phyloP scores from a whole-genome alignment of 2,888 invertebrate genomes.

The Ceraclea dissimilis region DNA sequence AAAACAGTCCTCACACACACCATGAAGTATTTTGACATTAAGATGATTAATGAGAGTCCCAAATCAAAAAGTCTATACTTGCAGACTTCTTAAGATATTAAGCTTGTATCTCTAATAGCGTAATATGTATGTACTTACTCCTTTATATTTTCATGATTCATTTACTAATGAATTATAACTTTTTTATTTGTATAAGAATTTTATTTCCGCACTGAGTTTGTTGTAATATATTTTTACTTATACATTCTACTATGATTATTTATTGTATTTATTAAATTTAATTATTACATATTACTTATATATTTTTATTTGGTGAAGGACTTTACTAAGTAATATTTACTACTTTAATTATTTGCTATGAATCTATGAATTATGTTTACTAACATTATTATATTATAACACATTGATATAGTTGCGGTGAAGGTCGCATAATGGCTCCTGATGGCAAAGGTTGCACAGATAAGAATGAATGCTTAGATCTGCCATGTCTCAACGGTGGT shows the following conservation, averaged over 20 bases:
- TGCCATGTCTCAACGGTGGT: slow-evolving; percentile 89
- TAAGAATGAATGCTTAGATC: slow-evolving; percentile 91
- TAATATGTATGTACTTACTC: neutral
- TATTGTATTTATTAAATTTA: slow-evolving; percentile 5
- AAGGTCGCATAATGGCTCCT: slow-evolving; percentile 82
- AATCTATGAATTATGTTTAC: slow-evolving; percentile 17
- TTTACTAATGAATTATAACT: slow-evolving; percentile 7
- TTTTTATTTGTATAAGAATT: slow-evolving; percentile 5
- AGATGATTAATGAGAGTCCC: slow-evolving; percentile 2
- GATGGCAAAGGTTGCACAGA: slow-evolving; percentile 91
- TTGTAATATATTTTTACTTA: too few relatives aligned
- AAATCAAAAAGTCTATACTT: neutral
- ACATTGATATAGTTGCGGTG: slow-evolving; percentile 69
- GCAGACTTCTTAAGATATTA: too few relatives aligned
- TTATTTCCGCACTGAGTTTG: slow-evolving; percentile 36
- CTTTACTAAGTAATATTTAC: slow-evolving; percentile 1
- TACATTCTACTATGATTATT: slow-evolving; percentile 8
- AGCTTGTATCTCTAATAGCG: too few relatives aligned
- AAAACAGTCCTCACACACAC: too few relatives aligned
- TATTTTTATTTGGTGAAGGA: neutral
- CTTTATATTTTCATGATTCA: neutral
- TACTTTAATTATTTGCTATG: slow-evolving; percentile 3
- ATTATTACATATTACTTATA: neutral
- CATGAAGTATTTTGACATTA: too few relatives aligned
- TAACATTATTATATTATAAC: neutral